Percentiles rank a stretch among this genome's conserved stretches.
phyloP scores from a whole-genome alignment of 2,113 vertebrate species.

The Micronycteris hirsuta region DNA sequence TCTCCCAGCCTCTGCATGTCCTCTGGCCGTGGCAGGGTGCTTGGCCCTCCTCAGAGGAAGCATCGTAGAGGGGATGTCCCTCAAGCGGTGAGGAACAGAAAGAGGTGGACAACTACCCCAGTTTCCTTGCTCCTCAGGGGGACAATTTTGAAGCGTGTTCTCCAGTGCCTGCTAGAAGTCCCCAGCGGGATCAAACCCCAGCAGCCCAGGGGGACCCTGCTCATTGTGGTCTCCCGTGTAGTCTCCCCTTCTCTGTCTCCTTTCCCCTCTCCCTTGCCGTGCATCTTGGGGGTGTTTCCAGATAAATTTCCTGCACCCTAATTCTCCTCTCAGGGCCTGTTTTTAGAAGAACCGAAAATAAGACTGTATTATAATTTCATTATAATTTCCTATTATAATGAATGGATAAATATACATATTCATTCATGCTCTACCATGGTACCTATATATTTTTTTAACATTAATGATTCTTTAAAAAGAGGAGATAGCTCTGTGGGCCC shows the following conservation, averaged over 20 bases:
- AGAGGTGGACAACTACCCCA: not conserved
- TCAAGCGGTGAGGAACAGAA: not conserved
- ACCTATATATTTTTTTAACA: not conserved
- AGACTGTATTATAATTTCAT: not conserved
- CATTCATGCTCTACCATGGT: not conserved
- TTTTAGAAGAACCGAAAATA: not conserved
- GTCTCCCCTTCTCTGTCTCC: not conserved
- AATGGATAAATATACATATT: not conserved
- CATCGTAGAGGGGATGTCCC: not conserved
- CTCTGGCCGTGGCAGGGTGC: not conserved
- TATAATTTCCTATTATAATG: not conserved
- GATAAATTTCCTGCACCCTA: not conserved
- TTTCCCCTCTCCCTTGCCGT: not conserved
- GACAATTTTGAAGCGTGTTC: not conserved
- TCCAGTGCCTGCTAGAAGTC: not conserved
- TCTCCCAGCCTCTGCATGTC: not conserved
- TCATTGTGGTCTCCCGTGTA: accelerated
- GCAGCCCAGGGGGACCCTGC: not conserved
- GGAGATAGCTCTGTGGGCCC: not conserved
- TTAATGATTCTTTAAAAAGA: not conserved
- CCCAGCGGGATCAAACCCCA: too few relatives aligned
- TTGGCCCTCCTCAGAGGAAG: not conserved
- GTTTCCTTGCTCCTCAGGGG: not conserved
- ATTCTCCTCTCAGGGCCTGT: not conserved
- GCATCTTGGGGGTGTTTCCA: not conserved